Conservation (phyloP, 2,113 vertebrate genomes). For the Indri indri region DNA sequence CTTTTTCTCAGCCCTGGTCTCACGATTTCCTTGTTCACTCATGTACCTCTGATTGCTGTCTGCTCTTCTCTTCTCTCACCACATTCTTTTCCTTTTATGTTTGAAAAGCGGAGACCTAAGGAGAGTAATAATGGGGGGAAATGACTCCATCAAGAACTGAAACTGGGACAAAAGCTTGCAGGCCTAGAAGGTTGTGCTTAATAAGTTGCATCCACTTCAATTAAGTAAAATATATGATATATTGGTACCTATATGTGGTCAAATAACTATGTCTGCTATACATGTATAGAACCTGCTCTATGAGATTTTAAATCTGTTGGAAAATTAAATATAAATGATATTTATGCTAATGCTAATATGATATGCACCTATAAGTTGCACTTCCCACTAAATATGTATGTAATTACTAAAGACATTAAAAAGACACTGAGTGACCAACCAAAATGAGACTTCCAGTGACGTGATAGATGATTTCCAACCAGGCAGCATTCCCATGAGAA, state of each 20-base stretch:
- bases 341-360: not conserved
- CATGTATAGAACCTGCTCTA: not conserved
- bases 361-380: not conserved
- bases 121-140: not conserved
- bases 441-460: not conserved
- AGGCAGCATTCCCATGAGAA: not conserved
- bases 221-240: not conserved
- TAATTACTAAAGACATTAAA: not conserved
- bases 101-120: not conserved
- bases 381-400: not conserved
- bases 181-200: not conserved
- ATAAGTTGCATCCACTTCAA: not conserved
- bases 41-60: fast-evolving
- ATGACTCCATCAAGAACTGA: not conserved
- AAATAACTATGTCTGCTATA: not conserved
- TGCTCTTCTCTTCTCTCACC: not conserved
- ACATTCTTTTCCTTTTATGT: not conserved
- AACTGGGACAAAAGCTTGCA: not conserved
- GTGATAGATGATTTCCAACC: not conserved
- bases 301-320: not conserved
- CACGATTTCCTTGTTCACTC: not conserved
- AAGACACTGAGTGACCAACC: not conserved
- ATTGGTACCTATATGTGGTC: too few species aligned
- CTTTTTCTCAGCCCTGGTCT: not conserved
- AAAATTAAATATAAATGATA: not conserved